Base-by-base conservation (phyloP, 2,888 invertebrate genomes). In the Hoplodrina ambigua region DNA sequence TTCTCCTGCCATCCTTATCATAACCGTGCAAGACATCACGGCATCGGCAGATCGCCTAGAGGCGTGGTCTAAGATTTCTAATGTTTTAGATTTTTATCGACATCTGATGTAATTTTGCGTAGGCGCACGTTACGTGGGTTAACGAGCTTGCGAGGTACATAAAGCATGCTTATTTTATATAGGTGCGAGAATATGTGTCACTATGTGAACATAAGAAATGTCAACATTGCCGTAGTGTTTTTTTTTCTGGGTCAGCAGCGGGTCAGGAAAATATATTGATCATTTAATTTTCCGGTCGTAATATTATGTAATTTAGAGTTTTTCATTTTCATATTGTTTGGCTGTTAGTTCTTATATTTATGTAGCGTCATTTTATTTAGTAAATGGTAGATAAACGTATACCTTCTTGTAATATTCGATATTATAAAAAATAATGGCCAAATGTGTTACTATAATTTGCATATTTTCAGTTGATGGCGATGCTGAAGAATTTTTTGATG, bases 21-120 rank as follows among this genome's bases (percentile, higher is more conserved):
- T 37, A n/a, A 46, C 30, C 54, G 15, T 30, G 41, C 46, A 70
- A 71, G 72, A 64, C 46, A 54, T 69, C 77, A 20, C 41, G 53
- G 41, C 66, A 64, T 56, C 79, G 25, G 60, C 78, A 65, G 67
- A 79, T 79, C 68, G 65, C 71, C 75, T 72, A 58, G 60, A 67
- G 80, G 78, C 72, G 77, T 65, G 70, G 72, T 55, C 69, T 71
- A 49, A 61, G 77, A 72, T 80, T 80, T 75, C 76, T 81, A 81
- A 79, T 70, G 75, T 78, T 73, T 72, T 73, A 78, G 81, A 82
- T 82, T 78, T 80, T 82, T 82, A 82, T 82, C 82, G 49, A 19
- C 55, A 50, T 55, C 58, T 70, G 70, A 70, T 68, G 76, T 81
- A 74, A 82, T 71, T 71, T 67, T 19, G 74, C 78, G 82, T 82